These are phyloP conservation scores for Heliconius sara DNA, from an alignment of 2,888 invertebrate species.

Conservation along the genomic window DNA sequence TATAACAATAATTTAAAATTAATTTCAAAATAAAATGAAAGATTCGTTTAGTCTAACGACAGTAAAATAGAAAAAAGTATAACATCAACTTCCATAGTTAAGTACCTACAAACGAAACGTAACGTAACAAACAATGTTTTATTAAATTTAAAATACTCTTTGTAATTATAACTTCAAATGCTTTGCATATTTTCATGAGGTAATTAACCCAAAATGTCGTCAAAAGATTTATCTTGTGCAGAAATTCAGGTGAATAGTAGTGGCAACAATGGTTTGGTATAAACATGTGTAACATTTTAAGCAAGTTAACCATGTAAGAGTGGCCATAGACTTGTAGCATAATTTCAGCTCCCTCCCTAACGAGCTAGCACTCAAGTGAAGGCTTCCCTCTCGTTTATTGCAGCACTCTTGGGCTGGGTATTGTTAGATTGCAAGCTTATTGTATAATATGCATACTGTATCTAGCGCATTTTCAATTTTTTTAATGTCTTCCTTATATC, in stretches of 20 bases:
- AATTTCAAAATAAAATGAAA: not conserved
- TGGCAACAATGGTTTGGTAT: constrained; percentile 42
- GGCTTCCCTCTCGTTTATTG: constrained; percentile 62
- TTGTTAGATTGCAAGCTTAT: constrained; percentile 72
- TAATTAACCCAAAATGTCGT: constrained; percentile 36
- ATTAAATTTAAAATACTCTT: not conserved
- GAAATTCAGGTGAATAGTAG: constrained; percentile 27
- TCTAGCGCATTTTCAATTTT: constrained; percentile 6
- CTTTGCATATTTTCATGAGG: constrained; percentile 2
- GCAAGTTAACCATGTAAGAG: constrained; percentile 68
- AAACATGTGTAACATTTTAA: constrained; percentile 50
- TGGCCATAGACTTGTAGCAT: constrained; percentile 63
- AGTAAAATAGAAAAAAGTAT: not conserved
- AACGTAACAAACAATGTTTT: not conserved
- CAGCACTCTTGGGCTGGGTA: constrained; percentile 66
- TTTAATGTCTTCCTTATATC: not conserved
- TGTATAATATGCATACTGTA: constrained; percentile 58
- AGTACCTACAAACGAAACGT: not conserved
- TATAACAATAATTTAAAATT: too few relatives aligned
- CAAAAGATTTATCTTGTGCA: constrained; percentile 25
- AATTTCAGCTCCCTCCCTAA: constrained; percentile 77
- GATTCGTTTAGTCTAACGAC: not conserved
- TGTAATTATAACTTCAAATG: constrained; percentile 13
- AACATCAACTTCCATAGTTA: not conserved
- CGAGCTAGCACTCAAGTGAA: constrained; percentile 73